Conservation (phyloP, 64 coral and sea anemone species). For the Montipora efflorescens region DNA sequence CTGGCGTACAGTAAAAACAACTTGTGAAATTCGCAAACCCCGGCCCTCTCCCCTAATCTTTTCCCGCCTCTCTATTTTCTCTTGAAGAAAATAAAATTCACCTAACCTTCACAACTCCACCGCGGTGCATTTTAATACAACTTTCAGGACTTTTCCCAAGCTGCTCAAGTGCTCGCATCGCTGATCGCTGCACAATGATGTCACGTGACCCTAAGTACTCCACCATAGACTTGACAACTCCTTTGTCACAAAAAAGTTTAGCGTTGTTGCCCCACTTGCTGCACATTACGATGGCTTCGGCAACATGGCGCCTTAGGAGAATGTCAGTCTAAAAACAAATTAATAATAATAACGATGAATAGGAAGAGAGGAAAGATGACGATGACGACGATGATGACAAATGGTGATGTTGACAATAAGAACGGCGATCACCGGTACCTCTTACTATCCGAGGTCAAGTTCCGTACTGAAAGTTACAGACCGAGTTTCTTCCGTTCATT, state of each 20-base stretch:
- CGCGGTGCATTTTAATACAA: constrained; percentile 84
- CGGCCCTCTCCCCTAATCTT: too few species aligned
- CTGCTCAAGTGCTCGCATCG: constrained; percentile 82
- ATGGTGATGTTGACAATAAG: too few species aligned
- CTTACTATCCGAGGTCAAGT: too few species aligned
- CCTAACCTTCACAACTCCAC: constrained; percentile 81
- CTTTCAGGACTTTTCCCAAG: constrained; percentile 72
- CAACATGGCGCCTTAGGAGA: constrained; percentile 54
- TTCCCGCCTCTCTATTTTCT: too few species aligned
- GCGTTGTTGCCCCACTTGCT: constrained; percentile 85
- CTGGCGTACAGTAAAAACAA: too few species aligned
- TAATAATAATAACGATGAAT: too few species aligned
- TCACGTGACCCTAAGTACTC: constrained; percentile 79
- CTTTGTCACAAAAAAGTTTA: constrained; percentile 66
- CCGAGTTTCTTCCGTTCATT: too few species aligned
- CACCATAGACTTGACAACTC: constrained; percentile 78
- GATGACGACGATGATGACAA: too few species aligned
- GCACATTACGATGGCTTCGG: constrained; percentile 89
- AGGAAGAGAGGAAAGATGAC: too few species aligned
- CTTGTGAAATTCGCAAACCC: too few species aligned
- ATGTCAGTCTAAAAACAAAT: constrained; percentile 64
- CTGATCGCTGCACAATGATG: constrained; percentile 72
- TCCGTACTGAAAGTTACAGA: too few species aligned
- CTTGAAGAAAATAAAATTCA: not conserved
- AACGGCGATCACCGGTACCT: too few species aligned